Base-by-base conservation (phyloP, 1,140 invertebrate species). In the Monochamus saltuarius region DNA sequence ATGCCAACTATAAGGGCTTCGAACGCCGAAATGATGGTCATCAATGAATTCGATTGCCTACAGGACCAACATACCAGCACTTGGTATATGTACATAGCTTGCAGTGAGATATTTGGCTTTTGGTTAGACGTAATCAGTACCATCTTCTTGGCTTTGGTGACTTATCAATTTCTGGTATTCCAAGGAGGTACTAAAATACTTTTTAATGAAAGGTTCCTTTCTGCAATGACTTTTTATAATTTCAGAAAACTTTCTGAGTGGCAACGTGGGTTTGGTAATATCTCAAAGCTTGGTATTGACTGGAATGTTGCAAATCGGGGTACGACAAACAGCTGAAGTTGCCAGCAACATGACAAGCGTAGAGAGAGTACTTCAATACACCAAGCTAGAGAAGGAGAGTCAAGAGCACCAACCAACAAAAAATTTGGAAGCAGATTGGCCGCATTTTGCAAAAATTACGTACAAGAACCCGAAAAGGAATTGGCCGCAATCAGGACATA, bases 311-410 rank as follows among this genome's bases (percentile, higher is more conserved):
- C 91, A 94, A 78, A 90, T 89, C 82, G 90, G 89, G 6, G 85
- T 94, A 58, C 79, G 87, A 52, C 89, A 93, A 69, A 87, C 85
- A 13, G 85, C 87, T 1, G 87, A 90, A 72, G 75, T 90, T 29
- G 85, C 87, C 65, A 89, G 85, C 72, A 79, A 87, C 34, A 88
- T 90, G 84, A 89, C 86, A 1, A 87, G 87, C 2, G 89, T 94
- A 13, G 91, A 95, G 71, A 79, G 91, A 38, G 84, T 94, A 1
- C 68, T 92, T 4, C 89, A 94, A 66, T 95, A 94, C 72, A 84
- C 83, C 1, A 78, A 83, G 34, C 75, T 94, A 1, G 82, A 86
- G 40, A 73, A 85, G 19, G 90, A 92, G 67, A 75, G 77, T 0
- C 67, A 71, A 29, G 72, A 70, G 59, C 68, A 75, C 40, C 60